phyloP scores from a whole-genome alignment of 2,113 vertebrate species.

The Hippocampus guttulatus region DNA sequence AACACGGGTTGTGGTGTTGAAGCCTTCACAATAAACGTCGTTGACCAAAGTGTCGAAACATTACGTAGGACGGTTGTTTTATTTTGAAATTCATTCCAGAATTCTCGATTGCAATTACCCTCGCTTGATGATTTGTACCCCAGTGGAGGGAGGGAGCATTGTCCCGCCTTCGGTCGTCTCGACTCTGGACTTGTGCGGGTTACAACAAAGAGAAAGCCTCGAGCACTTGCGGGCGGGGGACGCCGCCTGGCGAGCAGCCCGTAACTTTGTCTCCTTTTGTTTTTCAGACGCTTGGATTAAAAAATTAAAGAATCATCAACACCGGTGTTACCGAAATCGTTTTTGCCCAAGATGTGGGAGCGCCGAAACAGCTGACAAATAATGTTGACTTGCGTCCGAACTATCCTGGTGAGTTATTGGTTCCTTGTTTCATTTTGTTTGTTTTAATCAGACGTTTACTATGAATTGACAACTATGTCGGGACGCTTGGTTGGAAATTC shows the following conservation, averaged over 20 bases:
- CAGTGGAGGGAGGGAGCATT: not conserved
- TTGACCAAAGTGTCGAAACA: not conserved
- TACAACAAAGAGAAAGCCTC: constrained; percentile 60
- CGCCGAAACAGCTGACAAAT: not conserved
- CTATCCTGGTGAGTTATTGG: constrained; percentile 37
- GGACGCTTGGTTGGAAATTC: constrained; percentile 2
- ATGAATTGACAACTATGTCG: not conserved
- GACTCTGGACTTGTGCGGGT: constrained; percentile 17
- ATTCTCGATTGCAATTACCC: not conserved
- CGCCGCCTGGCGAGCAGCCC: not conserved
- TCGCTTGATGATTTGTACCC: not conserved
- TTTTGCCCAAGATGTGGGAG: constrained; percentile 8
- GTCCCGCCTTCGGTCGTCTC: constrained; percentile 12
- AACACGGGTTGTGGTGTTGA: not conserved
- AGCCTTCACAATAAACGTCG: not conserved
- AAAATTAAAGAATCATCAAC: too few species aligned
- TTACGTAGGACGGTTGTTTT: constrained; percentile 2
- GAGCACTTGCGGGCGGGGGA: not conserved
- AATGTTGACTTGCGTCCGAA: constrained; percentile 4
- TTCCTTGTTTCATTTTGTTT: not conserved
- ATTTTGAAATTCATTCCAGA: constrained; percentile 40
- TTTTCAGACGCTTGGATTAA: not conserved
- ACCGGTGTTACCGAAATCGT: too few species aligned
- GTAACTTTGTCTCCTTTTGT: not conserved
- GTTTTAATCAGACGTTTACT: not conserved